These are phyloP conservation scores for Mormyrops boulengeri DNA, from an alignment of 2,797 vertebrate genomes.

Conservation along the genomic window DNA sequence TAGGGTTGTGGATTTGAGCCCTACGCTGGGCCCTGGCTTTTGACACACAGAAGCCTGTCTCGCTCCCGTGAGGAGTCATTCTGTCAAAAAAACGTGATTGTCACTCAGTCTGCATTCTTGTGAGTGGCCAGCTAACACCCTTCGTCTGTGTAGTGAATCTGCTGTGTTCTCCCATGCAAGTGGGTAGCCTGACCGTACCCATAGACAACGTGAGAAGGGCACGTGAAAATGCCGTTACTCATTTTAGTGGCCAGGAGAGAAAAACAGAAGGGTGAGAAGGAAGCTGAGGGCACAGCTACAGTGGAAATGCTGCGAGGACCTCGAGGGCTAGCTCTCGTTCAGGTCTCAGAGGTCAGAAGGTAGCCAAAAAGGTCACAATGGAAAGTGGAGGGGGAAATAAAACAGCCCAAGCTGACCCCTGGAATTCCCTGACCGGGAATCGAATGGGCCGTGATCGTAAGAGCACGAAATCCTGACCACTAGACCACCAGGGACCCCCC, in stretches of 20 bases:
- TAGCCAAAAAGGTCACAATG: neutral
- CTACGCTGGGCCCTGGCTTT: neutral
- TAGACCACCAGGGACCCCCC: slow-evolving; percentile 33
- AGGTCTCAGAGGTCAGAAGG: too few species aligned
- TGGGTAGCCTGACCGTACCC: neutral
- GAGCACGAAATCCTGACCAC: slow-evolving; percentile 38
- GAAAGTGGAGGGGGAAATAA: neutral
- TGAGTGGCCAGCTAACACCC: neutral
- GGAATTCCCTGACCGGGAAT: slow-evolving; percentile 18
- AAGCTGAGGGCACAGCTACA: too few species aligned
- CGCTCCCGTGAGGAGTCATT: neutral
- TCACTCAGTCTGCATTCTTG: neutral
- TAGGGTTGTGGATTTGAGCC: neutral
- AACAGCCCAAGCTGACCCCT: rapidly evolving
- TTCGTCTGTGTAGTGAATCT: neutral
- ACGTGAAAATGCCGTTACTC: neutral
- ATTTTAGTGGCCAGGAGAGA: neutral
- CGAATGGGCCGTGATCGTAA: slow-evolving; percentile 34
- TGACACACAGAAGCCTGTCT: neutral
- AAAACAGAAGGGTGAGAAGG: too few species aligned
- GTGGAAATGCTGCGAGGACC: too few species aligned
- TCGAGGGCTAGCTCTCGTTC: too few species aligned
- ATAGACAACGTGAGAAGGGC: neutral
- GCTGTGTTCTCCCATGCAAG: neutral
- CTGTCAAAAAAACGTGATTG: neutral